Base-by-base conservation (phyloP, 1,140 invertebrate species). In the Philaenus spumarius region DNA sequence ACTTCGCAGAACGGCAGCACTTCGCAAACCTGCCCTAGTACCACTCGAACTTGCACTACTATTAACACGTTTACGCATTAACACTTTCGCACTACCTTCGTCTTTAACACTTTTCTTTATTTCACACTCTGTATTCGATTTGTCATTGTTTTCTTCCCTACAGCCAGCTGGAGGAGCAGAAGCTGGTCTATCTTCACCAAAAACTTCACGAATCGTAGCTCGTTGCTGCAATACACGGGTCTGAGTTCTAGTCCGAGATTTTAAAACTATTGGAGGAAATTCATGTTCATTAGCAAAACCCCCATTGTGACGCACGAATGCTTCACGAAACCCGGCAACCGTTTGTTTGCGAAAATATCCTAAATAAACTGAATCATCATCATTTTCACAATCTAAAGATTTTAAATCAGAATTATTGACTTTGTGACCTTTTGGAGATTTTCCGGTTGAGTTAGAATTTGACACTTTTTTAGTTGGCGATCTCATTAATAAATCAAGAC, bases 191-290 rank as follows among this genome's bases (percentile, higher is more conserved):
- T 85, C 81, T 34, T 84, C 85, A 2, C 86, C 86, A 69, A 89
- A 90, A 1, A 89, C 85, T 12, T 88, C 86, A 60, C 84, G 81
- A 26, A 89, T 89, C 1, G 85, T 88, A 9, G 86, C 85, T 63
- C 84, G 77, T 64, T 87, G 83, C 69, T 87, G 86, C 65, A 87
- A 72, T 17, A 86, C 77, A 61, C 84, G 77, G n/a, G 83, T 87
- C 69, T 89, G 85, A 15, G 82, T 88, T 63, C 87, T 76, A 4
- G 87, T 89, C 62, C 87, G 75, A 22, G 84, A 84, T 66, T 86
- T 84, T 45, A 89, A 67, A 15, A 89, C 80, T 19, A 86, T 78
- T 0, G 86, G 84, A 9, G 84, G 80, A 65, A 89, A 87, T 50
- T 80, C 78, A 17, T 52, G 58, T 77, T 81, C 34, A 76, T 77